Base-by-base conservation (phyloP, 2,888 invertebrate genomes). In the Lasioglossum calceatum region DNA sequence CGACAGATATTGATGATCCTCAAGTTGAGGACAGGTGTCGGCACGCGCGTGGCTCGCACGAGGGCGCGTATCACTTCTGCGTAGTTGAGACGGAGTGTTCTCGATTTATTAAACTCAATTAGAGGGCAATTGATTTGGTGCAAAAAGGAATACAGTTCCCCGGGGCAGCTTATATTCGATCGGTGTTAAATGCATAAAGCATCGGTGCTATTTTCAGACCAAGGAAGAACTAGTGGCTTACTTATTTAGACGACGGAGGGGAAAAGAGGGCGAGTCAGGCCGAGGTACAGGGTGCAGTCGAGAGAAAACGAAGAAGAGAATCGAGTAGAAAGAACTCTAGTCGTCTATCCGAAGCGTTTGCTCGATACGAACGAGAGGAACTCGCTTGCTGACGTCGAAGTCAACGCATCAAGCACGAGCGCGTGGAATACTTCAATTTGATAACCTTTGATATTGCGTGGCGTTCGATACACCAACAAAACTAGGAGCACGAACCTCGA, bases 371-470 rank as follows among this genome's bases (percentile, higher is more conserved):
- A 67, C 42, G 2, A 12, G 71, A 32, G 32, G 23, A 12, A n/a
- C 16, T 39, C 5, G 23, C 12, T 64, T 19, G 61, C 76, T 32
- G 0, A 5, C 3, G 16, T 0, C 23, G 8, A 44, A 54, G 36
- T 23, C 39, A 36, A 39, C 72, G 36, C 32, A 23, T 39, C 4
- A 64, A 19, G 8, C 64, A 3, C 19, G n/a, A 7, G 5, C n/a
- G 77, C 73, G 0, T 83, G 87, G 72, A 89, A 91, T 86, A 79
- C 36, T 84, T 82, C n/a, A 39, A 77, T 76, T 75, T 39, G 90
- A 91, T 91, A 91, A 91, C 86, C 86, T 85, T 82, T 81, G 32
- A 64, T 73, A 82, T 88, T 86, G 84, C 70, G 78, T 84, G 78
- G 12, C 12, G 54, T 67, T n/a, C 44, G 27, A n/a, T 23, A 58